Base-by-base conservation (phyloP, 1,140 invertebrate species). In the Ganaspis sp. region DNA sequence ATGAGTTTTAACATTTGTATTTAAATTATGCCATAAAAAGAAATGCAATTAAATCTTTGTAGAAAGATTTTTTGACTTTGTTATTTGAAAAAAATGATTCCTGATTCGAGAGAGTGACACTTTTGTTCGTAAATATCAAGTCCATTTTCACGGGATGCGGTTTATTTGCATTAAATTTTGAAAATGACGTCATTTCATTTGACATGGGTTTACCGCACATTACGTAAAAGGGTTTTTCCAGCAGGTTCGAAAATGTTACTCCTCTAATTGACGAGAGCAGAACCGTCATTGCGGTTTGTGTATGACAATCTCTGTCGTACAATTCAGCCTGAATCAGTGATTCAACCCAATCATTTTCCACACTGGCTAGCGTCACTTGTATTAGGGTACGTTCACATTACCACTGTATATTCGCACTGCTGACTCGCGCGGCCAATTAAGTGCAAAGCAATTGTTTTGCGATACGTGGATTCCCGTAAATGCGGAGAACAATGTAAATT, bases 291-390 rank as follows among this genome's bases (percentile, higher is more conserved):
- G 58, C 26, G 58, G 58, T 64, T n/a, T 64, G 26, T 64, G 12
- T 64, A 64, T 64, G 58, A 64, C 58, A 64, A 64, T 64, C 58
- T 64, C 26, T 64, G 58, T 64, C 23, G 26, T 26, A 64, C 23
- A 34, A 64, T 64, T 29, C 58, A 1, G 23, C 58, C 23, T 64
- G 58, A 64, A 64, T 64, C 58, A 64, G 23, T 64, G 58, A 64
- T 64, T 64, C 58, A n/a, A 64, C 23, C 58, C 8, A 64, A 64
- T 64, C 58, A 64, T 64, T 64, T 64, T 64, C 58, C 58, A 64
- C 58, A n/a, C 58, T 4, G 23, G 26, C 58, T 64, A 29, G 11
- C 15, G 15, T 34, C 58, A 64, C 58, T 11, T 34, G 58, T 64
- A 29, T 58, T n/a, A 29, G 23, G 58, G 23, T 29, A 4, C 58